Base-by-base conservation (phyloP, 2,888 invertebrate genomes). In the Halictus quadricinctus region DNA sequence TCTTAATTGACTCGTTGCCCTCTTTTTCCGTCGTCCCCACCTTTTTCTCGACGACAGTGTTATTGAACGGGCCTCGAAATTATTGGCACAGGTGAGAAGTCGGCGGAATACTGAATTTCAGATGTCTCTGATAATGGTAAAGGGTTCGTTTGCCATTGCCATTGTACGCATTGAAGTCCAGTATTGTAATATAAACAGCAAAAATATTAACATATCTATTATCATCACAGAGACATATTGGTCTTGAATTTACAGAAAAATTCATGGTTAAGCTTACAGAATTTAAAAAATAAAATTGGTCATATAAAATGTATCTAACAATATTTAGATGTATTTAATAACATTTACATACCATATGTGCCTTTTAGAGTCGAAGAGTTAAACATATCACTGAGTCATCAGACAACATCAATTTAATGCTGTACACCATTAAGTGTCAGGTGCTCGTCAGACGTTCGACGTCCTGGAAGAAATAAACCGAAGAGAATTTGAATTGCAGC, bases 1-100 rank as follows among this genome's bases (percentile, higher is more conserved):
- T 86, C 90, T 90, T 91, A 91, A 91, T 91, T 91, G 91, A 90
- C 90, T 90, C 88, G 90, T 91, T 78, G 83, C 79, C 80, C 80
- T 79, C 85, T 86, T 78, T 79, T 73, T 79, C 50, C 50, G n/a
- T 12, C 64, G 70, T 36, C 66, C 60, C 64, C 50, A 58, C 66
- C 72, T 73, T 77, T 75, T 18, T 18, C 7, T 21, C 66, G 8
- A 21, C 10, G 36, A 41, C 66, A 21, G 21, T 15, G 64, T 6
- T 29, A 2, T 64, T 4, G 36, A 21, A 29, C 18, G 36, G 36
- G 3, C 18, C 66, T 3, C 36, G 21, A 69, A 41, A 41, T 69
- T 69, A 69, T 69, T 69, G 66, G 21, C 66, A 69, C 66, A 69
- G 41, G 36, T 41, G 66, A 21, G 18, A 0, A 66, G 36, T 60